A percentile compares a stretch with the other conserved stretches of the same genome.
phyloP scores from a whole-genome alignment of 2,797 vertebrate genomes.

The Sebastes cheni region DNA sequence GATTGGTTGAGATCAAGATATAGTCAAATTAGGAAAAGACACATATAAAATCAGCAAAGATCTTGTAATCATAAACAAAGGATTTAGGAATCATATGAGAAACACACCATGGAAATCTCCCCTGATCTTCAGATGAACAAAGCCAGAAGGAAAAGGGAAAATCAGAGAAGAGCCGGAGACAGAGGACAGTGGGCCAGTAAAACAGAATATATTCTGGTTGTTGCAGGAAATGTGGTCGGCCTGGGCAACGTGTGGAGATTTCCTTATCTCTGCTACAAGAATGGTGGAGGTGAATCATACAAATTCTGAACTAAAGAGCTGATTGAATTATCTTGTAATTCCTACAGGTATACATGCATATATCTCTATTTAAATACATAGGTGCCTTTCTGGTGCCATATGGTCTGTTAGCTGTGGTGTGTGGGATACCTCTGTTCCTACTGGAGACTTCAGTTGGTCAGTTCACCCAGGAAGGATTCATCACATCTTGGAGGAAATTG shows the following conservation, averaged over 20 bases:
- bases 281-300: conserved; percentile 58
- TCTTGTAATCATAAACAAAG: no score
- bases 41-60: no score
- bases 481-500: no score
- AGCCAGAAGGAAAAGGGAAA: no score
- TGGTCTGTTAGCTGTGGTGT: conserved; percentile 53
- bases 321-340: background rate
- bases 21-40: no score
- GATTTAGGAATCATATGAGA: no score
- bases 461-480: conserved; percentile 67
- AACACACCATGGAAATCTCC: no score
- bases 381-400: conserved; percentile 74
- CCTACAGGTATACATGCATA: background rate
- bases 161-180: background rate
- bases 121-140: no score
- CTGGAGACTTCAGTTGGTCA: conserved; percentile 69
- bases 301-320: background rate
- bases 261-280: conserved; percentile 73
- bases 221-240: conserved; percentile 68
- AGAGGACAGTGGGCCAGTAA: conserved; percentile 62
- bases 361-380: background rate
- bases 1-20: no score
- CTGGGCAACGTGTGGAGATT: conserved; percentile 75
- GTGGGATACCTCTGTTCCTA: conserved; percentile 72
- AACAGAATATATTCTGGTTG: conserved; percentile 63